Base-by-base conservation (phyloP, 2,113 vertebrate genomes). In the Tympanuchus pallidicinctus region DNA sequence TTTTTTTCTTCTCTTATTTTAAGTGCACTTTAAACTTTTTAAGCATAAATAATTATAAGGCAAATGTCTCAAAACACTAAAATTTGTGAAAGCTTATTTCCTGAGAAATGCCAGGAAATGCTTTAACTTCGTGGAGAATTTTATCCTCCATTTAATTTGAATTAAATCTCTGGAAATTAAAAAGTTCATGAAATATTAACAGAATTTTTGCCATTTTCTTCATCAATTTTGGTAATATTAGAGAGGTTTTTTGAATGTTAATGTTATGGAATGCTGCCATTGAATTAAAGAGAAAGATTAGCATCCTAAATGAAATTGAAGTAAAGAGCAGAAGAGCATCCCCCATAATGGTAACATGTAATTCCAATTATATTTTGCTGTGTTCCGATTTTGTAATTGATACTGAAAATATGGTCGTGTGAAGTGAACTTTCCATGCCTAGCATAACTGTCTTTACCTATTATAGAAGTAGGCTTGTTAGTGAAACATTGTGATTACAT, bases 271-370 rank as follows among this genome's bases (percentile, higher is more conserved):
- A 87, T 60, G 57, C 40, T 91, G 8, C 30, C 19, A 72, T 52
- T 69, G 94, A 87, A 85, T 79, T 66, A 82, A 85, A 76, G 43
- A 57, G 34, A 87, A 88, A 38, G 34, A 66, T 93, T 59, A 83
- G 15, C 1, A 2, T 82, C 67, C 72, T 89, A 76, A 95, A 70
- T 79, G 45, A 82, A 12, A 82, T 42, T 67, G 56, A 90, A 88
- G 64, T 64, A 74, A 74, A 83, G 65, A 75, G 47, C 21, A 77
- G 21, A 19, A 38, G 79, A 56, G 42, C 70, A 13, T 38, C 24
- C 9, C 54, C 25, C 14, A 2, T 60, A 64, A 56, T 42, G 28
- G 16, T 85, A 61, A 73, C n/a, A 52, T 47, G 38, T 57, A 50
- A 50, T 22, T 78, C n/a, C 32, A 72, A 27, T 74, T 86, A 43